Evolutionary conservation across 2,888 invertebrate species (phyloP).

Genomic region (Caenorhabditis panamensis): DNA sequence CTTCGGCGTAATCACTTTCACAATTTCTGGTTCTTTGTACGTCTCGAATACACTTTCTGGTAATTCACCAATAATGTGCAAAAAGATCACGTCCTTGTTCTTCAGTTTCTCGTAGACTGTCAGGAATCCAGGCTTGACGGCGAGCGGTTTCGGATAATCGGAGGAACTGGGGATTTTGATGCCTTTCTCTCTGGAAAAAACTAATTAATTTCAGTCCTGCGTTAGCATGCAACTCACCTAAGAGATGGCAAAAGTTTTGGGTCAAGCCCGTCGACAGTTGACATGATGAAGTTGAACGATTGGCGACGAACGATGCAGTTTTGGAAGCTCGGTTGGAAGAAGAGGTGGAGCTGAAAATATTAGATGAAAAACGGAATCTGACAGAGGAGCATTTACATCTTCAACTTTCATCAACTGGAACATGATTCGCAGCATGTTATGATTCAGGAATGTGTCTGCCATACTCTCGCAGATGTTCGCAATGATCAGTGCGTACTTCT

Average conservation of each 20-base stretch:
- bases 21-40: not conserved
- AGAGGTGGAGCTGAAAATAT: not conserved
- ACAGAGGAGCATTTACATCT: conserved; percentile 43
- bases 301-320: not conserved
- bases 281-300: conserved; percentile 3
- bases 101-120: conserved; percentile 12
- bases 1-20: no score
- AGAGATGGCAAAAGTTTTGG: not conserved
- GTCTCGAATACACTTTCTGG: not conserved
- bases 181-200: not conserved
- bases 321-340: not conserved
- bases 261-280: not conserved
- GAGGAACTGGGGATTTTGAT: not conserved
- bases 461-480: conserved; percentile 14
- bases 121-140: not conserved
- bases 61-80: not conserved
- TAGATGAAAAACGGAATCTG: not conserved
- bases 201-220: not conserved
- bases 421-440: conserved; percentile 31
- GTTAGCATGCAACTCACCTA: not conserved
- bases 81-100: conserved; percentile 13
- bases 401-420: conserved; percentile 5
- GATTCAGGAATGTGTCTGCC: conserved; percentile 35
- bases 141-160: no score
- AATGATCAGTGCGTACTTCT: conserved; percentile 36